phyloP scores from a whole-genome alignment of 2,888 invertebrate genomes.

The Tenodera sinensis region DNA sequence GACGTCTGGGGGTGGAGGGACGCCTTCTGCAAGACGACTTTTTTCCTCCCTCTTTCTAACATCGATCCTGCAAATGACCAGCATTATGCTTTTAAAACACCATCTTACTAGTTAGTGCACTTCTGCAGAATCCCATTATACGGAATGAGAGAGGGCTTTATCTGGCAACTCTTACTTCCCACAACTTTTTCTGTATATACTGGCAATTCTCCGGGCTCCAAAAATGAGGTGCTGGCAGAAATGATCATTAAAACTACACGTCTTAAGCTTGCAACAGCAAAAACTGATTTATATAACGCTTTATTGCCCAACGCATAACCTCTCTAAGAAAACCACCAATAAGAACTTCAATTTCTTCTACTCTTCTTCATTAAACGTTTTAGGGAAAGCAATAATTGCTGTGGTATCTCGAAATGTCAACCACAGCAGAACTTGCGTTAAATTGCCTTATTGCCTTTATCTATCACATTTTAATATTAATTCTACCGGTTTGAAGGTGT shows the following conservation, averaged over 20 bases:
- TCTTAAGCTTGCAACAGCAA: too few relatives aligned
- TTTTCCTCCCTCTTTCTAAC: neutral
- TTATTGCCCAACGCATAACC: too few relatives aligned
- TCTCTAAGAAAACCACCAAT: too few relatives aligned
- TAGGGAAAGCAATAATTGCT: too few relatives aligned
- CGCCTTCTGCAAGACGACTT: neutral
- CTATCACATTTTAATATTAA: too few relatives aligned
- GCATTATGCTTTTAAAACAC: conserved; percentile 4
- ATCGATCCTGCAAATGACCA: conserved; percentile 4
- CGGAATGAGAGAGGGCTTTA: neutral
- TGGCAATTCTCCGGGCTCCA: neutral
- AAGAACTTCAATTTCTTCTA: too few relatives aligned
- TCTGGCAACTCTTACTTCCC: neutral
- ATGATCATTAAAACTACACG: neutral
- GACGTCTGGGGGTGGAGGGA: neutral
- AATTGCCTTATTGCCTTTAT: too few relatives aligned
- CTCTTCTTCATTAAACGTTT: too few relatives aligned
- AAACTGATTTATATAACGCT: too few relatives aligned
- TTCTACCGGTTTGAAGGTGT: too few relatives aligned
- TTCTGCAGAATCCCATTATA: neutral
- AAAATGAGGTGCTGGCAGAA: neutral
- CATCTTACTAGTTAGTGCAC: neutral
- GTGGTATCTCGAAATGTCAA: too few relatives aligned
- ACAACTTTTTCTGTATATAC: neutral
- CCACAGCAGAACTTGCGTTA: too few relatives aligned